These are phyloP conservation scores for Octopus sinensis DNA, from an alignment of 1,140 invertebrate genomes.

Conservation along the genomic window DNA sequence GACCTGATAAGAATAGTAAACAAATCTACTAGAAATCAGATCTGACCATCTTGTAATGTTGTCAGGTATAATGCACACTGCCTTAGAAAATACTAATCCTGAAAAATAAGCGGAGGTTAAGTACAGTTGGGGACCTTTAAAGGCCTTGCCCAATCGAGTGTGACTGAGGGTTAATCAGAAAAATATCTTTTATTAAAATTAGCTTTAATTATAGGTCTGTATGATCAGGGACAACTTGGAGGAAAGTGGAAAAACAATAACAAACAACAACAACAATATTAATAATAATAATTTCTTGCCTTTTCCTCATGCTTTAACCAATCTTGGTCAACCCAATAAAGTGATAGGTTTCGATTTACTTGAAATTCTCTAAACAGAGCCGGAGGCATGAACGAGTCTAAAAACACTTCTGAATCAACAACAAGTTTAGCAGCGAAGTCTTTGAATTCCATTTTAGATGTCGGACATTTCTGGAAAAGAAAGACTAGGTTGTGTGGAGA, in stretches of 20 bases:
- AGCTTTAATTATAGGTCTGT: background rate
- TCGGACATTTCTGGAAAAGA: conserved; percentile 32
- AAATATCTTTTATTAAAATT: no score
- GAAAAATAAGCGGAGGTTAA: no score
- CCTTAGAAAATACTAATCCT: no score
- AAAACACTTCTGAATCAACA: conserved; percentile 36
- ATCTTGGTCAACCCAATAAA: conserved; percentile 36
- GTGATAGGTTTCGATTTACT: conserved; percentile 21
- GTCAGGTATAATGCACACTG: no score
- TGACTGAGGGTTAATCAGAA: no score
- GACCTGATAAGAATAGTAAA: no score
- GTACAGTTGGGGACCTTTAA: no score
- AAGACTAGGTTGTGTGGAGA: conserved; percentile 29
- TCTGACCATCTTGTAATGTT: no score
- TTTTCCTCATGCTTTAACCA: background rate
- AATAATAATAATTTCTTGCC: background rate
- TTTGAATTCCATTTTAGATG: conserved; percentile 25
- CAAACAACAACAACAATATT: no score
- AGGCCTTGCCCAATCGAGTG: no score
- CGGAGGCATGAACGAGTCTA: conserved; percentile 37
- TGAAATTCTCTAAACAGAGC: conserved; percentile 30
- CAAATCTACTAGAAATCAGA: no score
- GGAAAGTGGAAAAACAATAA: background rate
- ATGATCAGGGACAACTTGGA: background rate
- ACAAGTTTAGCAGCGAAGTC: conserved; percentile 36